Percentiles rank a stretch among this genome's conserved stretches.
Evolutionary conservation across 2,888 invertebrate genomes (phyloP).

Genomic region (Drosophila acutilabella): DNA sequence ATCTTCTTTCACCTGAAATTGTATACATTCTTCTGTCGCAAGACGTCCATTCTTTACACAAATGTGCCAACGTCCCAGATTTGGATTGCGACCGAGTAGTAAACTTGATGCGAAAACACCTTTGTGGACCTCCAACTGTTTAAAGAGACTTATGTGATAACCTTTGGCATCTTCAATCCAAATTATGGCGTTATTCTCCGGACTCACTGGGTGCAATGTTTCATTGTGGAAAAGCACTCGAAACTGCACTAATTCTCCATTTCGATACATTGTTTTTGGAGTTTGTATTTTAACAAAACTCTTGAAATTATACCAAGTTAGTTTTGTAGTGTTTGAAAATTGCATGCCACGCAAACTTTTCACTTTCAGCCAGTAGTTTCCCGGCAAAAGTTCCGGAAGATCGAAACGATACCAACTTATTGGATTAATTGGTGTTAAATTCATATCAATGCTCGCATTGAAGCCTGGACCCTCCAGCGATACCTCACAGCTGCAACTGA

Average conservation of each 20-base stretch:
- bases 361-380: conserved; percentile 27
- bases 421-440: conserved; percentile 12
- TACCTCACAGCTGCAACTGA: conserved; percentile 29
- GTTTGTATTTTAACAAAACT: conserved; percentile 38
- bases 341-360: conserved; percentile 12
- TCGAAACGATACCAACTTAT: conserved; percentile 23
- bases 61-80: conserved; percentile 44
- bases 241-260: conserved; percentile 40
- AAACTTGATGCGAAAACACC: conserved; percentile 34
- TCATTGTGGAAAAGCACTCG: conserved; percentile 43
- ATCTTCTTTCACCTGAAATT: conserved; percentile 13
- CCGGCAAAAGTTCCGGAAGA: conserved; percentile 24
- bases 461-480: conserved; percentile 17
- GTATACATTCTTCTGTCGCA: conserved; percentile 8
- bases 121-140: not conserved
- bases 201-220: not conserved
- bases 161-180: conserved; percentile 41
- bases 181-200: conserved; percentile 5
- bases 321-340: not conserved
- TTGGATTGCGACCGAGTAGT: conserved; percentile 11
- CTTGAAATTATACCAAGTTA: conserved; percentile 20
- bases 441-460: conserved; percentile 12
- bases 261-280: conserved; percentile 30
- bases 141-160: conserved; percentile 12
- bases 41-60: conserved; percentile 25